Percentiles rank a stretch among this genome's conserved stretches.
These are phyloP conservation scores for Sus cebifrons DNA, from an alignment of 2,797 vertebrate genomes.

Conservation along the genomic window DNA sequence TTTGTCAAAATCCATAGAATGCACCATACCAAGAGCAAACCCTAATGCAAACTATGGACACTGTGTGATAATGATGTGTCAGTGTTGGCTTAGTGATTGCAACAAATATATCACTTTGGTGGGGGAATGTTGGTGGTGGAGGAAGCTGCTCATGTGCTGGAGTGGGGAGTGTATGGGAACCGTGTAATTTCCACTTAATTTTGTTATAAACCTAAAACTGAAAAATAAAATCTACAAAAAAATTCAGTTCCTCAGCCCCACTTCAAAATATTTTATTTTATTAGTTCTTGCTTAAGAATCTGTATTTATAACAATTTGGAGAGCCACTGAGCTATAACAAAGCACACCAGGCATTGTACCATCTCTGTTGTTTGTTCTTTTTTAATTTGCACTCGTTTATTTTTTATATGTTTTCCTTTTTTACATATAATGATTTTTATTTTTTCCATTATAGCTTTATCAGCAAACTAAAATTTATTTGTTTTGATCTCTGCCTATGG, in stretches of 20 bases:
- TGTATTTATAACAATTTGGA: not conserved
- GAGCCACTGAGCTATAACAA: not conserved
- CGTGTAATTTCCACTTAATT: not conserved
- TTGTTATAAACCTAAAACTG: not conserved
- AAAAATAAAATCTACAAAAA: not conserved
- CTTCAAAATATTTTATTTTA: not conserved
- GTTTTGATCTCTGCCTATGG: not conserved
- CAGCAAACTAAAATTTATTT: not conserved
- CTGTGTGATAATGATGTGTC: not conserved
- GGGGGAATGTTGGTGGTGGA: not conserved
- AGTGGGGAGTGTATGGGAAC: too few relatives aligned
- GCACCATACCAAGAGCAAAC: not conserved
- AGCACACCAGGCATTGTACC: not conserved
- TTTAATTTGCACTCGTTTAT: too few relatives aligned
- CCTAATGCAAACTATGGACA: not conserved
- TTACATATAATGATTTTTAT: too few relatives aligned
- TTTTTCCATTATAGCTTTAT: too few relatives aligned
- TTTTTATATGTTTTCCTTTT: too few relatives aligned
- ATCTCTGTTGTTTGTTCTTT: not conserved
- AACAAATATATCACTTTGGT: not conserved
- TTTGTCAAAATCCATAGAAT: not conserved
- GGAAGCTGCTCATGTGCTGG: not conserved
- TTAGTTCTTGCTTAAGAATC: not conserved
- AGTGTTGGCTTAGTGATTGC: not conserved
- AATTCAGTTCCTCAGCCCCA: not conserved